Percentiles rank a stretch among this genome's conserved stretches.
Evolutionary conservation across 2,113 vertebrate genomes (phyloP).

Genomic region (Fukomys damarensis): DNA sequence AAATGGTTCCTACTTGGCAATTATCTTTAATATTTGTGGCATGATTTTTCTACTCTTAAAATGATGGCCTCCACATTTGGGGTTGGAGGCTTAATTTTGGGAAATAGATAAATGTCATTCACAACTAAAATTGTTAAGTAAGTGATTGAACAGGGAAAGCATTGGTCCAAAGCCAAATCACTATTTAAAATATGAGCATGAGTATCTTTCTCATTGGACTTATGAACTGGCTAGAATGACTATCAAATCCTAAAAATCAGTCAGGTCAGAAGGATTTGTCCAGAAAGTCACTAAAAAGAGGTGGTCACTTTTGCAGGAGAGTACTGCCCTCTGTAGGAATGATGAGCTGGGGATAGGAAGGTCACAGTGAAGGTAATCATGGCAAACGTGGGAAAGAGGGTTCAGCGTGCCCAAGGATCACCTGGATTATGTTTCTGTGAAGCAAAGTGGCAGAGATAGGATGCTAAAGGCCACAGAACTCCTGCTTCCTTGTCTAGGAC

Average conservation of each 20-base stretch:
- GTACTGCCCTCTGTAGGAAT: neutral
- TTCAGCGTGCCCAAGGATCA: neutral
- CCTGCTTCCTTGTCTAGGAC: neutral
- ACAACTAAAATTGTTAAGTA: neutral
- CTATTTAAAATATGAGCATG: neutral
- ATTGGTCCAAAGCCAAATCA: neutral
- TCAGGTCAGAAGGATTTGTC: neutral
- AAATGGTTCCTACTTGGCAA: neutral
- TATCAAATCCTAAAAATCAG: neutral
- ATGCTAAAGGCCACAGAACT: neutral
- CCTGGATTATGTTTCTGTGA: neutral
- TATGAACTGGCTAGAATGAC: neutral
- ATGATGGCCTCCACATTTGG: neutral
- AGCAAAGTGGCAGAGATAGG: neutral
- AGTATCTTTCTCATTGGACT: neutral
- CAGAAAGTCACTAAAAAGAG: neutral
- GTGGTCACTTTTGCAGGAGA: neutral
- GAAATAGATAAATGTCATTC: neutral
- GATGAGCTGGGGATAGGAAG: neutral
- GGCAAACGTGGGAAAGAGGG: neutral
- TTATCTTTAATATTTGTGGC: neutral
- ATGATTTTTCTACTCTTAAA: neutral
- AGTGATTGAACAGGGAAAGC: neutral
- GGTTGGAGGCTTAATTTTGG: neutral
- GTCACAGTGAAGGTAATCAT: neutral